Conservation (phyloP, 2,113 vertebrate genomes). For the Axis porcinus region DNA sequence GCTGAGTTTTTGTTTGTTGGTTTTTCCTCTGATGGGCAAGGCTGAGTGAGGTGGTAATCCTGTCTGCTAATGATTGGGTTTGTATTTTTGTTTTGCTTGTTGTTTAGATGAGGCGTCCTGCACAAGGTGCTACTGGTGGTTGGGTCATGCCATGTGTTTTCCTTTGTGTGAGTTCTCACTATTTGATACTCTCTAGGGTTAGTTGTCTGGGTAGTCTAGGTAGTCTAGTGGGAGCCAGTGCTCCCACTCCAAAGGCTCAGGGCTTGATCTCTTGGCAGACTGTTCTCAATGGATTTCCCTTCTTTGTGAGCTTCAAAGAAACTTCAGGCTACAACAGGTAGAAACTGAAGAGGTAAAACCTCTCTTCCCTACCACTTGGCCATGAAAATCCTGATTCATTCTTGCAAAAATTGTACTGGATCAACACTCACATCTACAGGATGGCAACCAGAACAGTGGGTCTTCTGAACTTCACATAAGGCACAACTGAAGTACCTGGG, state of each 20-base stretch:
- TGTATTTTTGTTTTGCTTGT: not conserved
- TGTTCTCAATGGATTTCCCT: not conserved
- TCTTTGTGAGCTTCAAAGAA: not conserved
- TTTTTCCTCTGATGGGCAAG: not conserved
- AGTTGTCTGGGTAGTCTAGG: not conserved
- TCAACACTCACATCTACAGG: not conserved
- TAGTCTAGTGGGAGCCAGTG: not conserved
- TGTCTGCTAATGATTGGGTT: not conserved
- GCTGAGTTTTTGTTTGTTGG: not conserved
- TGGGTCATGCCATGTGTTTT: not conserved
- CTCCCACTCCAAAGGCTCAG: not conserved
- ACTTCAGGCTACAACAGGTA: not conserved
- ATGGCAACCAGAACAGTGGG: not conserved
- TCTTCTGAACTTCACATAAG: not conserved
- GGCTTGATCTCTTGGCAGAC: not conserved
- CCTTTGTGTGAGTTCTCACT: not conserved
- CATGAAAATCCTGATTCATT: constrained; percentile 46
- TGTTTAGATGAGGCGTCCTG: not conserved
- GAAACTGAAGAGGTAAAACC: constrained; percentile 30
- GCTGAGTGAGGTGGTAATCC: not conserved
- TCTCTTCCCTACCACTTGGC: constrained; percentile 7
- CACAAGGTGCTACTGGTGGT: not conserved
- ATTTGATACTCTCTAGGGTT: not conserved
- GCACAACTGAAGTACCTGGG: not conserved
- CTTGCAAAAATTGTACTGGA: constrained; percentile 1